These are phyloP conservation scores for Oxycera nigricornis DNA, from an alignment of 2,888 invertebrate genomes.

Conservation along the genomic window DNA sequence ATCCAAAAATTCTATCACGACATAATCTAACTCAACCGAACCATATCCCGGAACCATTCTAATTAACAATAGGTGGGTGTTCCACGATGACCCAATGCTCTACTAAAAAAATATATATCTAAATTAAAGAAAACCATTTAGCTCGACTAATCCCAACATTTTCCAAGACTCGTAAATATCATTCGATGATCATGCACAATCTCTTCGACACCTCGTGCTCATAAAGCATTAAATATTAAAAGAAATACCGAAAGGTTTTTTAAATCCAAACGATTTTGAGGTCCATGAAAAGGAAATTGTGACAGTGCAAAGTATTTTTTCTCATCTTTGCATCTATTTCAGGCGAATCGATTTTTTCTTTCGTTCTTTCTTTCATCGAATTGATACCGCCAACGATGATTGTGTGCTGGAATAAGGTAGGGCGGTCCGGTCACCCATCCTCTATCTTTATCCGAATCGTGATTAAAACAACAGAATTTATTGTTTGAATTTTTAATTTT, in stretches of 20 bases:
- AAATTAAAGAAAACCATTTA: neutral
- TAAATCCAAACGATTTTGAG: neutral
- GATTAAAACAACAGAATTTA: conserved; percentile 35
- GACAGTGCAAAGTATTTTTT: conserved; percentile 13
- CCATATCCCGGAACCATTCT: neutral
- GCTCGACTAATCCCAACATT: neutral
- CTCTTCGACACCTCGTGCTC: neutral
- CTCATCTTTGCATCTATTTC: neutral
- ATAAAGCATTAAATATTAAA: neutral
- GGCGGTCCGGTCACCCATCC: conserved; percentile 5
- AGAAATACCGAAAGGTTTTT: neutral
- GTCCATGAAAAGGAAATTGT: conserved; percentile 12
- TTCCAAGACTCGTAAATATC: neutral
- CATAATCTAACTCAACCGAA: too few relatives aligned
- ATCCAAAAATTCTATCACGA: too few relatives aligned
- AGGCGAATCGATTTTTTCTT: neutral
- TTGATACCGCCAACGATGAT: conserved; percentile 24
- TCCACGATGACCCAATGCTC: conserved; percentile 11
- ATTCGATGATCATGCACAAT: conserved; percentile 6
- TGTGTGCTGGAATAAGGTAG: too few relatives aligned
- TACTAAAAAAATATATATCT: neutral
- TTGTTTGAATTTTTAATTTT: neutral
- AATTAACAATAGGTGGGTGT: conserved; percentile 6
- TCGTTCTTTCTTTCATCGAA: neutral
- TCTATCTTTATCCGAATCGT: neutral